These are phyloP conservation scores for Callorhinus ursinus DNA, from an alignment of 2,113 vertebrate species.

Conservation along the genomic window DNA sequence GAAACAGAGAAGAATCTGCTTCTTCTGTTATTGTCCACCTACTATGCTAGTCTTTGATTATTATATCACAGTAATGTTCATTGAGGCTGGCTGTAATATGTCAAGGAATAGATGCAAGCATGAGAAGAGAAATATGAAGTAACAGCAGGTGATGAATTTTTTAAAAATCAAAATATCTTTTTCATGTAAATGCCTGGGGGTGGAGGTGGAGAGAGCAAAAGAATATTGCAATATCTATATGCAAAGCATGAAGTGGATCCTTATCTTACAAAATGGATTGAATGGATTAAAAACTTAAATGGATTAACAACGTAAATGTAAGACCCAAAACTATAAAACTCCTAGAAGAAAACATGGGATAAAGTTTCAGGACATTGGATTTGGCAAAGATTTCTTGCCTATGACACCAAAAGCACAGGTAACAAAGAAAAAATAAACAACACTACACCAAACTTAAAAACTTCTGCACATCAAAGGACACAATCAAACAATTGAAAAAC, in stretches of 20 bases:
- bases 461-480: neutral
- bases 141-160: neutral
- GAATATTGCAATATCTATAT: neutral
- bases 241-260: neutral
- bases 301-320: neutral
- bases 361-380: neutral
- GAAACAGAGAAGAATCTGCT: neutral
- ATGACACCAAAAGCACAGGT: neutral
- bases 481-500: neutral
- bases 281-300: neutral
- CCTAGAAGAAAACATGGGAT: neutral
- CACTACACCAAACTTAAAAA: neutral
- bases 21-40: neutral
- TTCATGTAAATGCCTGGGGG: neutral
- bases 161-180: neutral
- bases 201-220: neutral
- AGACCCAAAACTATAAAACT: neutral
- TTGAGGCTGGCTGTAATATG: neutral
- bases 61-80: neutral
- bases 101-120: neutral
- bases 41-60: constrained; percentile 42
- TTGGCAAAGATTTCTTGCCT: neutral
- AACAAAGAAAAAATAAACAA: neutral
- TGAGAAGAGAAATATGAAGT: neutral
- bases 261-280: neutral